Conservation (phyloP, 2,888 invertebrate species). For the Strigamia crassipes region DNA sequence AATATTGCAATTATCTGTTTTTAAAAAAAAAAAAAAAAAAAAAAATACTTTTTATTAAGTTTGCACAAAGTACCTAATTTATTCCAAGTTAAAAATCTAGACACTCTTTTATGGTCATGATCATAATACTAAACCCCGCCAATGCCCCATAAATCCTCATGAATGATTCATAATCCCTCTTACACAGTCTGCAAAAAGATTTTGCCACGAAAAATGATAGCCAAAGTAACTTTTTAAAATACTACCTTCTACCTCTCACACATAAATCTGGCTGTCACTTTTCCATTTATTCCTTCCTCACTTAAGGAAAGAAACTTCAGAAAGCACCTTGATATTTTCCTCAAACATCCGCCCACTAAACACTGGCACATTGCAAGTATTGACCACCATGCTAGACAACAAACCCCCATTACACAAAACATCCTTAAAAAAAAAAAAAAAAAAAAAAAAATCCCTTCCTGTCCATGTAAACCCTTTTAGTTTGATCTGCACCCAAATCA, state of each 20-base stretch:
- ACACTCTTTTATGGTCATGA: neutral
- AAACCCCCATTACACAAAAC: constrained; percentile 2
- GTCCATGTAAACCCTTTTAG: neutral
- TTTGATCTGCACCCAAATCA: constrained; percentile 16
- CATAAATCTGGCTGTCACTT: constrained; percentile 31
- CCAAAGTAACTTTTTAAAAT: constrained; percentile 41
- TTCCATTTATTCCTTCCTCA: constrained; percentile 4
- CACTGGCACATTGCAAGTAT: neutral
- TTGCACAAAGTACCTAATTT: neutral
- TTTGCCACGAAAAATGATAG: constrained; percentile 27
- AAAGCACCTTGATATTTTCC: neutral
- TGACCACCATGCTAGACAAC: neutral
- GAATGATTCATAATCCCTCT: constrained; percentile 38
- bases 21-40: neutral
- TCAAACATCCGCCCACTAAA: neutral
- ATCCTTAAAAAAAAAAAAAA: neutral
- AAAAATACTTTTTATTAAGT: neutral
- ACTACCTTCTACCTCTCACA: constrained; percentile 27
- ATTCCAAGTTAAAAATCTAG: neutral
- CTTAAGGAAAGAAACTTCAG: neutral
- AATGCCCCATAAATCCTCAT: constrained; percentile 37
- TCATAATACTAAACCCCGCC: constrained; percentile 7
- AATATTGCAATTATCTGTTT: constrained; percentile 15
- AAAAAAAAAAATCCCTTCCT: neutral
- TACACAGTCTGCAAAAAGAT: constrained; percentile 8